These are phyloP conservation scores for Rhynchophorus ferrugineus DNA, from an alignment of 1,140 invertebrate genomes.

Conservation along the genomic window DNA sequence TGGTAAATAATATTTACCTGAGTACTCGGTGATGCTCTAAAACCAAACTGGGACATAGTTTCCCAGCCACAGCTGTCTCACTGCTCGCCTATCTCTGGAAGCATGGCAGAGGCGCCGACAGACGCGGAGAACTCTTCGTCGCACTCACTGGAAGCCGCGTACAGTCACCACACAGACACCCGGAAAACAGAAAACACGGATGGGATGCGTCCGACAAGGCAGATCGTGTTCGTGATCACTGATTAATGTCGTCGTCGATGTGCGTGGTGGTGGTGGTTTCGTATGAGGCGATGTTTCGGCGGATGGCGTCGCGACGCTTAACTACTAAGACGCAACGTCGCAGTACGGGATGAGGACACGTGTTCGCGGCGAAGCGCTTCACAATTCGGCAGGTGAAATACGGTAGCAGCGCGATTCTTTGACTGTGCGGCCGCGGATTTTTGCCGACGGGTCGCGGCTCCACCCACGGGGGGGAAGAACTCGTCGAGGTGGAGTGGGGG, in stretches of 20 bases:
- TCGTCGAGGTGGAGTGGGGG: slow-evolving; percentile 40
- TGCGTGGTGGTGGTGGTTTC: too few species aligned
- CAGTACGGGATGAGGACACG: slow-evolving; percentile 7
- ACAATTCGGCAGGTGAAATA: slow-evolving; percentile 38
- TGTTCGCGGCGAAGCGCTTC: slow-evolving; percentile 17
- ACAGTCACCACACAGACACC: neutral
- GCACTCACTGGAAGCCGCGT: neutral
- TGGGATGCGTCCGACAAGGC: too few species aligned
- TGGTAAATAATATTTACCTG: too few species aligned
- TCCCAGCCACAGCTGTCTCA: slow-evolving; percentile 43
- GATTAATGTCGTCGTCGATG: too few species aligned
- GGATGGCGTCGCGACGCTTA: neutral
- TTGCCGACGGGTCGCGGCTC: slow-evolving; percentile 47
- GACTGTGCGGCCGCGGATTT: slow-evolving; percentile 47
- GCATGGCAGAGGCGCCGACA: slow-evolving; percentile 31
- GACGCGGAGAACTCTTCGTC: neutral
- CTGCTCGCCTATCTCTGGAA: slow-evolving; percentile 37
- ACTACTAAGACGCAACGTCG: slow-evolving; percentile 7
- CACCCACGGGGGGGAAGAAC: slow-evolving; percentile 30
- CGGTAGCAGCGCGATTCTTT: slow-evolving; percentile 36
- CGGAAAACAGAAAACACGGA: too few species aligned
- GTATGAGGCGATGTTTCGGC: too few species aligned
- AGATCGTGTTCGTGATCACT: too few species aligned
- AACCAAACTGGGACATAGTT: slow-evolving; percentile 61
- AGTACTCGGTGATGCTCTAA: slow-evolving; percentile 57